Evolutionary conservation across 2,113 vertebrate genomes (phyloP).

Genomic region (Silurus asotus): DNA sequence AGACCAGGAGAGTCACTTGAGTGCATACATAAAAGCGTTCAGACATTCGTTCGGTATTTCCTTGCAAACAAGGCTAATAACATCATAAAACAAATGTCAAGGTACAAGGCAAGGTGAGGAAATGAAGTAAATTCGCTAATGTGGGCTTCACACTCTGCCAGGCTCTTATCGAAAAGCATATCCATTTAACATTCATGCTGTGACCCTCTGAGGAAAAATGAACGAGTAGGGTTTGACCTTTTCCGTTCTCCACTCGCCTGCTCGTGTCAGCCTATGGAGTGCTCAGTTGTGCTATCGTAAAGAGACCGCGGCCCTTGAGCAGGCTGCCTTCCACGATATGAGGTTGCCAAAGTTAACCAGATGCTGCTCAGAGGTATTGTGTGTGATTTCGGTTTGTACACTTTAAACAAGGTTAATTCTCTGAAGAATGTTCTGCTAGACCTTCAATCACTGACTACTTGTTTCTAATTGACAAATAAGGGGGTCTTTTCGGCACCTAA

Average conservation of each 20-base stretch:
- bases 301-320: background rate
- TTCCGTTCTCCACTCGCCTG: conserved; percentile 9
- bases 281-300: conserved; percentile 7
- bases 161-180: background rate
- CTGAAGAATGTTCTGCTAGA: conserved; percentile 27
- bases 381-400: conserved; percentile 5
- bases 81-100: background rate
- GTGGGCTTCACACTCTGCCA: background rate
- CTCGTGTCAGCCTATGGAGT: conserved; percentile 31
- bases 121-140: background rate
- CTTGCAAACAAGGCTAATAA: background rate
- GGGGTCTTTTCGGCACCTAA: background rate
- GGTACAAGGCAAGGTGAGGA: background rate
- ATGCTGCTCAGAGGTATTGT: background rate
- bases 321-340: conserved; percentile 10
- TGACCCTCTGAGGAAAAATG: background rate
- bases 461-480: conserved; percentile 16
- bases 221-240: conserved; percentile 8
- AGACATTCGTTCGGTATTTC: background rate
- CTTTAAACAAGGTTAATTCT: conserved; percentile 34
- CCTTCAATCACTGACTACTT: conserved; percentile 23
- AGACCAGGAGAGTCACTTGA: background rate
- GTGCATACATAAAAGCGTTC: background rate
- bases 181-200: background rate
- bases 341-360: conserved; percentile 25